A percentile compares a stretch with the other conserved stretches of the same genome.
phyloP scores from a whole-genome alignment of 2,113 vertebrate genomes.

The Acrocephalus kingi region DNA sequence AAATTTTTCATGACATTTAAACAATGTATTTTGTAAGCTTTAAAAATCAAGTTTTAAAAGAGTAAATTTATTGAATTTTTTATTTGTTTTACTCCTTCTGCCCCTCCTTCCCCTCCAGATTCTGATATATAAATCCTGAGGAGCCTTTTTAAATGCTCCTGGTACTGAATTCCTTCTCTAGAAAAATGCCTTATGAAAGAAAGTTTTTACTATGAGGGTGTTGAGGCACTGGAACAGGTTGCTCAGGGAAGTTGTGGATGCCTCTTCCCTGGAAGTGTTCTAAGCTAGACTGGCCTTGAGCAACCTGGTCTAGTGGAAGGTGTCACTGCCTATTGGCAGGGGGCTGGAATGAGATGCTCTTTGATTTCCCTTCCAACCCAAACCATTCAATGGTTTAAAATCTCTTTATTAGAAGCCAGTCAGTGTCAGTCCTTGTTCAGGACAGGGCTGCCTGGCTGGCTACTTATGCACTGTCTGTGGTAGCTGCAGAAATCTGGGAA shows the following conservation, averaged over 20 bases:
- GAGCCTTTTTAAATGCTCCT: background rate
- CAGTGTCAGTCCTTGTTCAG: background rate
- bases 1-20: background rate
- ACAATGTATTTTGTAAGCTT: background rate
- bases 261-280: background rate
- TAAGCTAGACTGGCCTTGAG: background rate
- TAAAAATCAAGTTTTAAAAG: background rate
- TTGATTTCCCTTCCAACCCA: background rate
- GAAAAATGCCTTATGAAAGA: background rate
- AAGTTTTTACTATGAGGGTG: background rate
- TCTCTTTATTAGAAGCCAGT: background rate
- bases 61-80: background rate
- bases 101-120: rapidly evolving
- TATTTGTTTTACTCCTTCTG: background rate
- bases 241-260: background rate
- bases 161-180: background rate
- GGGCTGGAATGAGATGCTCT: background rate
- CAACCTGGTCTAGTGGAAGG: background rate
- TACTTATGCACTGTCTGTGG: background rate
- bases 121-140: background rate
- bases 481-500: background rate
- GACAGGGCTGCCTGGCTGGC: background rate
- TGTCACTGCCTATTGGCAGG: background rate
- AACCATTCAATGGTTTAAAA: background rate
- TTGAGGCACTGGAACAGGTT: background rate